Evolutionary conservation across 30 jellyfish, hydroid and myxozoan species (phyloP).

Genomic region (Morbakka virulenta): DNA sequence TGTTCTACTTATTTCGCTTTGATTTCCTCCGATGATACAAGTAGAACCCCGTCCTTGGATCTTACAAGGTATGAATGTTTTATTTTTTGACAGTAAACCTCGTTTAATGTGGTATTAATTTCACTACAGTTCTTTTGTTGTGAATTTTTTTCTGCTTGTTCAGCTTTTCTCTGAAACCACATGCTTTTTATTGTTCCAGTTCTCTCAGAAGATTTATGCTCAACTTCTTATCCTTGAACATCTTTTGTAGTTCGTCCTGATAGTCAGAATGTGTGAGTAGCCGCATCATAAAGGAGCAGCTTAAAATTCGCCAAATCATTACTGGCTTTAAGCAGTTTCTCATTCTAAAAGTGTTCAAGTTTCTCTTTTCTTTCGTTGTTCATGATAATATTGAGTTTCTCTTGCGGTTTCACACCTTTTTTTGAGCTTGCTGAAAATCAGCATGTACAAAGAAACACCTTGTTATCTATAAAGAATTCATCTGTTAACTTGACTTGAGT

Average conservation of each 20-base stretch:
- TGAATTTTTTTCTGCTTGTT: constrained; percentile 46
- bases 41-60: constrained; percentile 38
- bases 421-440: constrained; percentile 11
- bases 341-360: no score
- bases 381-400: constrained; percentile 32
- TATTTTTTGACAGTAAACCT: constrained; percentile 48
- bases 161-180: constrained; percentile 60
- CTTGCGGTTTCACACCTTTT: constrained; percentile 33
- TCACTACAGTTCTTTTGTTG: constrained; percentile 40
- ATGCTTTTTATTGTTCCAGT: constrained; percentile 14
- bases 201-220: constrained; percentile 24
- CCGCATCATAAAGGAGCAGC: no score
- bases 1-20: constrained; percentile 55
- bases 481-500: no score
- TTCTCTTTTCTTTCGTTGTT: constrained; percentile 22
- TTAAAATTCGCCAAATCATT: no score
- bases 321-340: no score
- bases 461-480: constrained; percentile 33
- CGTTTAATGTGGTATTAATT: constrained; percentile 31
- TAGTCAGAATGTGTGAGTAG: no score
- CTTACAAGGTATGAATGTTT: constrained; percentile 35
- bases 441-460: constrained; percentile 25
- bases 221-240: constrained; percentile 31
- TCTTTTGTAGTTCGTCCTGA: constrained; percentile 43
- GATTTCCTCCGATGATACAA: constrained; percentile 23